A percentile compares a stretch with the other conserved stretches of the same genome.
phyloP scores from a whole-genome alignment of 2,888 invertebrate genomes.

The Chymomyza procnemis region DNA sequence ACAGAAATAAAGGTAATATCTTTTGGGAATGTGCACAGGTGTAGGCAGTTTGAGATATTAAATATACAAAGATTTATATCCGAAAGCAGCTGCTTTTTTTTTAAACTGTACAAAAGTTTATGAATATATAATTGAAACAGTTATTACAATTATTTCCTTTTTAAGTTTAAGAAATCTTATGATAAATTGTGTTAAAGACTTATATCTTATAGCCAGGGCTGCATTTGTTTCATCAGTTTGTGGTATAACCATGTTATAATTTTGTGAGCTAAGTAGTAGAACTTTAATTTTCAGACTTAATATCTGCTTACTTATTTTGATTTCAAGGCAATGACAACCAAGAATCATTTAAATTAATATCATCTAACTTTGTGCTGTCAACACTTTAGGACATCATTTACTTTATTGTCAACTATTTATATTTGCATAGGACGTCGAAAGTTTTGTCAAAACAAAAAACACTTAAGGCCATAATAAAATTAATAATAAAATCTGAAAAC shows the following conservation, averaged over 20 bases:
- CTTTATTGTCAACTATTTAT: neutral
- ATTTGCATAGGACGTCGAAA: neutral
- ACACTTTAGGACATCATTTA: neutral
- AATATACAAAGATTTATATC: neutral
- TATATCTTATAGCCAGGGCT: too few relatives aligned
- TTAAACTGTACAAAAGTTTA: too few relatives aligned
- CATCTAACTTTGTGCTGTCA: neutral
- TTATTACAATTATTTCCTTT: too few relatives aligned
- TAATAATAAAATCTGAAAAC: neutral
- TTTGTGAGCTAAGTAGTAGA: too few relatives aligned
- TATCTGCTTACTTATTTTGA: neutral
- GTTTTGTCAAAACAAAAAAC: neutral
- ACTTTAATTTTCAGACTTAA: too few relatives aligned
- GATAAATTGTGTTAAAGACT: too few relatives aligned
- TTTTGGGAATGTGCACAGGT: neutral
- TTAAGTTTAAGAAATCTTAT: too few relatives aligned
- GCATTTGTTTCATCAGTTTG: too few relatives aligned
- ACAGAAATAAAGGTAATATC: neutral
- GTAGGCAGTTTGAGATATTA: neutral
- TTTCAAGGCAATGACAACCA: too few relatives aligned
- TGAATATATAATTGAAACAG: too few relatives aligned
- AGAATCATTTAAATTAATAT: neutral
- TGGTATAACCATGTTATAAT: too few relatives aligned
- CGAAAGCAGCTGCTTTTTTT: too few relatives aligned
- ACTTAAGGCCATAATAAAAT: neutral